Conservation (phyloP, 2,888 invertebrate genomes). For the Dryobotodes eremita region DNA sequence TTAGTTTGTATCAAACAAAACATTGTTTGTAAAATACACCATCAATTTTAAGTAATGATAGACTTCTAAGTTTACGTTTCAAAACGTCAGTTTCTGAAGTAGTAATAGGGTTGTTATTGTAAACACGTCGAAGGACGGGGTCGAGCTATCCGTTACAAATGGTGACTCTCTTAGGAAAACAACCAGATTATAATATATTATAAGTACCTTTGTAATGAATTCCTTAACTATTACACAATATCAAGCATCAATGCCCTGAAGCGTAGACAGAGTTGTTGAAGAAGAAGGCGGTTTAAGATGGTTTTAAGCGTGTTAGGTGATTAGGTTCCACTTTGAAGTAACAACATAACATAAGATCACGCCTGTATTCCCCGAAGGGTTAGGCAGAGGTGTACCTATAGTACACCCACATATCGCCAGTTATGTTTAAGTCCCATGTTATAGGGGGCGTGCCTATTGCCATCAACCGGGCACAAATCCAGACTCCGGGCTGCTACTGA, state of each 20-base stretch:
- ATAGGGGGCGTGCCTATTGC: too few species aligned
- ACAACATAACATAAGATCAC: too few species aligned
- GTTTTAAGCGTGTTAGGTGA: background rate
- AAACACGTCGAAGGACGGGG: conserved; percentile 32
- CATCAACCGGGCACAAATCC: too few species aligned
- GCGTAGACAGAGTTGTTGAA: background rate
- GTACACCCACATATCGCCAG: too few species aligned
- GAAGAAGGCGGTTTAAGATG: background rate
- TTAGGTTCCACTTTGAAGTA: background rate
- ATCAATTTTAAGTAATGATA: background rate
- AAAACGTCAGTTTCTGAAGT: conserved; percentile 31
- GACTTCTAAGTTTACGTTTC: conserved; percentile 24
- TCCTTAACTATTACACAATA: conserved; percentile 28
- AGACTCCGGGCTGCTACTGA: too few species aligned
- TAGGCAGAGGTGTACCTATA: too few species aligned
- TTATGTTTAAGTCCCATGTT: too few species aligned
- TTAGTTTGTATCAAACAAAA: too few species aligned
- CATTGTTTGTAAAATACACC: background rate
- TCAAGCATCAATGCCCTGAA: background rate
- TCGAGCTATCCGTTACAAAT: conserved; percentile 36
- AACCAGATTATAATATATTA: conserved; percentile 60
- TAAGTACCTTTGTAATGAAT: conserved; percentile 60
- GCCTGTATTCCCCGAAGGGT: too few species aligned
- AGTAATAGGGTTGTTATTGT: conserved; percentile 56
- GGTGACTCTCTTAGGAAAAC: conserved; percentile 52